Evolutionary conservation across 2,888 invertebrate genomes (phyloP), one percentile per base, ranked within the genome.

Genomic region (Tipula unca): DNA sequence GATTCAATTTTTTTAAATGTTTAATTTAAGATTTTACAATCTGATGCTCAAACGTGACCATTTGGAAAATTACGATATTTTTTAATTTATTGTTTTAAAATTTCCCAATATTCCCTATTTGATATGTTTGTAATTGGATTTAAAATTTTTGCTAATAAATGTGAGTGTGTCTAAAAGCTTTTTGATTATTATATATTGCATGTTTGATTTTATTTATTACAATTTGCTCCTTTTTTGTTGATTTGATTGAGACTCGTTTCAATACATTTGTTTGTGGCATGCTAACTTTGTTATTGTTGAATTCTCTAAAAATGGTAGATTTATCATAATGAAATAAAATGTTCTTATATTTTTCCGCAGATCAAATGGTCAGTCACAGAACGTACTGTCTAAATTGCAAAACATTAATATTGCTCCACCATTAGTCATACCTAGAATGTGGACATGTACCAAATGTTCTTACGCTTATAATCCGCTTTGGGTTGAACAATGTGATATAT

Each of bases 381-480:
- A 86, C 85, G 86, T 87, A 86, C 86, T 87, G 13, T 87, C 85
- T n/a, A 48, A 87, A 85, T 48, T 35, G 17, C 35, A 29, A 35
- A 83, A 83, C 10, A 83, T 17, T 32, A 83, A 83, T 83, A 17
- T 83, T 32, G 35, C n/a, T 82, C 84, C 85, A 25, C 85, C 85
- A 32, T 54, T 84, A 25, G 82, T 84, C n/a, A n/a, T 89, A 86
- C 89, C 90, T 87, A 89, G 96, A 88, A 95, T 96, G 94, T 97
- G 97, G 97, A 96, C 96, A 87, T 97, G 97, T 91, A 93, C 93
- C 86, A 95, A 95, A 90, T 98, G 97, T 91, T 96, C 96, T 89
- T 97, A 95, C 91, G 95, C 96, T 87, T 96, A 96, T 90, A 96
- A 97, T 91, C 95, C 95, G 87, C 93, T 96, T 89, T 95, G 95